Evolutionary conservation across 2,113 vertebrate species (phyloP).

Genomic region (Catagonus wagneri): DNA sequence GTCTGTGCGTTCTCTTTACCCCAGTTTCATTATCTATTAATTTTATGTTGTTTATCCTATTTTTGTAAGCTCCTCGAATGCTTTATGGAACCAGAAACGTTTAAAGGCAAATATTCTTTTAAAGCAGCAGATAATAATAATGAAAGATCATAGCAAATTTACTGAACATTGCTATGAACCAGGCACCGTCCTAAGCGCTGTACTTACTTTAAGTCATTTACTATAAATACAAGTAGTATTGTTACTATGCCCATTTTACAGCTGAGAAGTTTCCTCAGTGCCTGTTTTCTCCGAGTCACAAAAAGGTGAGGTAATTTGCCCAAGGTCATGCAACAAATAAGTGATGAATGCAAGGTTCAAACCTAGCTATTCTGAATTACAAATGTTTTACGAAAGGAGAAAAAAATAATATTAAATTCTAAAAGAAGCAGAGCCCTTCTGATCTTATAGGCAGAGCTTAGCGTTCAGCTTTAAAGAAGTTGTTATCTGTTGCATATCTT

Average conservation of each 20-base stretch:
- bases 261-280: background rate
- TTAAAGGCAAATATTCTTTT: background rate
- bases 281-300: background rate
- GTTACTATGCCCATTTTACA: background rate
- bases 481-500: background rate
- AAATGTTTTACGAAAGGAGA: slow-evolving; percentile 10
- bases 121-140: background rate
- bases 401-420: slow-evolving; percentile 32
- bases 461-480: background rate
- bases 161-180: background rate
- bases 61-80: slow-evolving; percentile 16
- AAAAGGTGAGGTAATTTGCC: background rate
- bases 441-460: background rate
- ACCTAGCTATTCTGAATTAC: background rate
- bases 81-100: background rate
- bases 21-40: background rate
- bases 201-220: background rate
- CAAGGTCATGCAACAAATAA: background rate
- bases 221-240: background rate
- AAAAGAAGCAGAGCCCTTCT: background rate
- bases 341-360: background rate
- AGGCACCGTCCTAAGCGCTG: background rate
- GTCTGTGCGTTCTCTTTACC: background rate
- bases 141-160: background rate
- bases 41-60: slow-evolving; percentile 25